Percentiles rank a stretch among this genome's conserved stretches.
These are phyloP conservation scores for Drosophila willistoni DNA, from an alignment of 1,140 invertebrate species.

Conservation along the genomic window DNA sequence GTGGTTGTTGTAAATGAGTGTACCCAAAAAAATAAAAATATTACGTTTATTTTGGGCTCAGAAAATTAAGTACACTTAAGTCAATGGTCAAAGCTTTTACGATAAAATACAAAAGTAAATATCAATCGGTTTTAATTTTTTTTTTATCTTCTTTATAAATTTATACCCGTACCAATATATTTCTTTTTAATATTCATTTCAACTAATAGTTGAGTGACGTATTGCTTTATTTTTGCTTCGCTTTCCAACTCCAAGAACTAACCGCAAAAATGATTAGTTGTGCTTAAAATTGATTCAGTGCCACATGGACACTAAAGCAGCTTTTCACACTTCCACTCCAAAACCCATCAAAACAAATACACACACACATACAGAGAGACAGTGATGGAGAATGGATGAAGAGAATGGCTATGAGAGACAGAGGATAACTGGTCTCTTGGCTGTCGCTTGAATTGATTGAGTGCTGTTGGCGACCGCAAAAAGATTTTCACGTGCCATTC, in stretches of 20 bases:
- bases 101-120: not conserved
- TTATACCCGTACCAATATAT: not conserved
- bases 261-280: conserved; percentile 18
- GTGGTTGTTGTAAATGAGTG: too few relatives aligned
- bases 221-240: not conserved
- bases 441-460: conserved; percentile 64
- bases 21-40: too few relatives aligned
- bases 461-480: conserved; percentile 64
- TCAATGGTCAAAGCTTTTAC: not conserved
- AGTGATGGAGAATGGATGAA: not conserved
- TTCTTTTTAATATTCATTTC: not conserved
- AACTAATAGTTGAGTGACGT: conserved; percentile 4
- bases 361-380: not conserved
- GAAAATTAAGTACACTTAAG: conserved; percentile 1
- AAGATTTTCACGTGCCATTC: conserved; percentile 79
- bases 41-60: not conserved
- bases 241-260: not conserved
- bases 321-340: conserved; percentile 2
- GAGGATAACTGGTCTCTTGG: not conserved
- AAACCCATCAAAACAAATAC: not conserved
- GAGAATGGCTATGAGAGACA: not conserved
- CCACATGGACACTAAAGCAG: conserved; percentile 18
- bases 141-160: not conserved
- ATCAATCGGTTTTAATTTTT: not conserved
- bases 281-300: conserved; percentile 20